phyloP scores from a whole-genome alignment of 2,888 invertebrate genomes.

The Epirrhoe tristata region DNA sequence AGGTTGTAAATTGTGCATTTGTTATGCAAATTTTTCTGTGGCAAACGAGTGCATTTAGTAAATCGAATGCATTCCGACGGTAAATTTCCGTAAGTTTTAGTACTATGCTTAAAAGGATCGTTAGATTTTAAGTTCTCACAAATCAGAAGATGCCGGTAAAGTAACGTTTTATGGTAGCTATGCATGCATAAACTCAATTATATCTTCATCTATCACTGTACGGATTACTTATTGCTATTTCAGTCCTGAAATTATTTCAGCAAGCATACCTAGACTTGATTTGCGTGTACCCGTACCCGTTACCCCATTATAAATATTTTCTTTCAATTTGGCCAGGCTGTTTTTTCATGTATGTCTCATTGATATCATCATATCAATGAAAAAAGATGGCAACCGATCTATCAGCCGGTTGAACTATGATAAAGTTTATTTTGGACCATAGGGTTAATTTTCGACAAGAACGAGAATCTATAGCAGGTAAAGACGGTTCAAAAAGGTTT shows the following conservation, averaged over 20 bases:
- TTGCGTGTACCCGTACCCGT: slow-evolving; percentile 2
- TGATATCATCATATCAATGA: too few species aligned
- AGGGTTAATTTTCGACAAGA: too few species aligned
- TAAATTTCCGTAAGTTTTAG: not conserved
- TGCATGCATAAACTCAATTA: slow-evolving; percentile 17
- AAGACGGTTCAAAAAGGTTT: too few species aligned
- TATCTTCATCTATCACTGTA: slow-evolving; percentile 10
- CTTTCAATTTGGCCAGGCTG: too few species aligned
- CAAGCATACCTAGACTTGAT: slow-evolving; percentile 10
- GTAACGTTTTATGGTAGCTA: slow-evolving; percentile 1
- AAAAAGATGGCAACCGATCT: too few species aligned
- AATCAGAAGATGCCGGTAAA: not conserved
- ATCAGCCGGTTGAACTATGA: too few species aligned
- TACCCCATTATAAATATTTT: not conserved
- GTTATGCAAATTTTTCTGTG: slow-evolving; percentile 33
- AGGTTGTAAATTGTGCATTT: slow-evolving; percentile 45
- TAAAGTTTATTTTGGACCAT: too few species aligned
- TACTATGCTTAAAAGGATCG: not conserved
- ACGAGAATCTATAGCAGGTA: too few species aligned
- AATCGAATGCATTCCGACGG: slow-evolving; percentile 11
- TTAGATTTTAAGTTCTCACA: not conserved
- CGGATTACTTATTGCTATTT: slow-evolving; percentile 8
- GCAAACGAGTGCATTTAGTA: slow-evolving; percentile 9
- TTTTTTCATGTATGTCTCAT: too few species aligned
- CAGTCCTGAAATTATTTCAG: slow-evolving; percentile 8